Conservation (phyloP, 2,888 invertebrate genomes). For the Heliconius charithonia region DNA sequence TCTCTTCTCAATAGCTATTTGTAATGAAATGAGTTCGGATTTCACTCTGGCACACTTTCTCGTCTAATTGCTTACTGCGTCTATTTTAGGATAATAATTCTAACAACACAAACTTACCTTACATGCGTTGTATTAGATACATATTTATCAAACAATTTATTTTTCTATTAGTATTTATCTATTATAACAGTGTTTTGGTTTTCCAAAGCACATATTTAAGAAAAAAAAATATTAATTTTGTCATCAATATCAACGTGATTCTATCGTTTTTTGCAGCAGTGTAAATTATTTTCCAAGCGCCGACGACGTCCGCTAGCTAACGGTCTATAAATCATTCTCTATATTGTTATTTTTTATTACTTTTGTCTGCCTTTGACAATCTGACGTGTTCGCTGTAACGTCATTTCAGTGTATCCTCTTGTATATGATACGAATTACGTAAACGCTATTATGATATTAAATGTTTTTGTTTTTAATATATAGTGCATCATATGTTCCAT, state of each 20-base stretch:
- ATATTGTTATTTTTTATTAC: constrained; percentile 53
- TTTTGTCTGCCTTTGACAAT: constrained; percentile 37
- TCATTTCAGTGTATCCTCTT: background rate
- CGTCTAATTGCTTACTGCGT: constrained; percentile 37
- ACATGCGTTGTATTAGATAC: background rate
- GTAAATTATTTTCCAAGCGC: constrained; percentile 64
- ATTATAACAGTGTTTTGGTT: background rate
- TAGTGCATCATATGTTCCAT: background rate
- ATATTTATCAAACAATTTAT: background rate
- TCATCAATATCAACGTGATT: background rate
- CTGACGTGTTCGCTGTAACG: constrained; percentile 27
- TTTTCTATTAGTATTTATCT: background rate
- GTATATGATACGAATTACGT: constrained; percentile 5
- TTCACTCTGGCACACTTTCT: constrained; percentile 45
- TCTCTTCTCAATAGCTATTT: constrained; percentile 61
- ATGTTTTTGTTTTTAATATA: constrained; percentile 5
- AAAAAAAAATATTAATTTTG: background rate
- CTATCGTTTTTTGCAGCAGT: constrained; percentile 37
- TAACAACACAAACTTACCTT: background rate
- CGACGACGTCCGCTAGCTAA: constrained; percentile 60
- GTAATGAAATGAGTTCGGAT: constrained; percentile 61
- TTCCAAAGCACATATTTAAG: too few species aligned
- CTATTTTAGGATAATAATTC: constrained; percentile 11
- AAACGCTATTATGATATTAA: constrained; percentile 2
- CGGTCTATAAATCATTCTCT: constrained; percentile 67